Evolutionary conservation across 1,140 invertebrate genomes (phyloP).

Genomic region (Drosophila varians): DNA sequence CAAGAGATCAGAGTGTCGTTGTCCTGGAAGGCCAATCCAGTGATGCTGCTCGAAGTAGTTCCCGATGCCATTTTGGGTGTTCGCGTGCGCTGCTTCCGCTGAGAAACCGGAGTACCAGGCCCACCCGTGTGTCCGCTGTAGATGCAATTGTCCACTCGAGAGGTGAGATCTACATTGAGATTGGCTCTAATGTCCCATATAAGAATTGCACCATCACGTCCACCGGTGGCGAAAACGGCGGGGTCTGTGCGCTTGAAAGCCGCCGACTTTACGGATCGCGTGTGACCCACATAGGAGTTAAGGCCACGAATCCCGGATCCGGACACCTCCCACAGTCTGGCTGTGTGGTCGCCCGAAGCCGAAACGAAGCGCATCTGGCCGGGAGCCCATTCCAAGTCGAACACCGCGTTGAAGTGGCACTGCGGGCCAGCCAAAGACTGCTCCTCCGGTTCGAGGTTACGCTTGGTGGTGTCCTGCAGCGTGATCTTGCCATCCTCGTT

Average conservation of each 20-base stretch:
- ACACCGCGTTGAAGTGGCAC: slow-evolving; percentile 94
- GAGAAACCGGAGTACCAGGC: slow-evolving; percentile 84
- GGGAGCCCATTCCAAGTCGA: slow-evolving; percentile 94
- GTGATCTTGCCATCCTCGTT: slow-evolving; percentile 91
- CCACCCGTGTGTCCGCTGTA: slow-evolving; percentile 86
- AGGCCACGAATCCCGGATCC: slow-evolving; percentile 86
- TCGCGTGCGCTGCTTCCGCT: slow-evolving; percentile 82
- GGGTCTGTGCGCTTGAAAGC: slow-evolving; percentile 88
- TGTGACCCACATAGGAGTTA: slow-evolving; percentile 88
- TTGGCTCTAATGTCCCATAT: slow-evolving; percentile 91
- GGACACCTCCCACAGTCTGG: slow-evolving; percentile 88
- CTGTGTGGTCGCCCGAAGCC: slow-evolving; percentile 93
- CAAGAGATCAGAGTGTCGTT: slow-evolving; percentile 90
- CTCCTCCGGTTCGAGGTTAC: slow-evolving; percentile 74
- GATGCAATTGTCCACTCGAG: slow-evolving; percentile 87
- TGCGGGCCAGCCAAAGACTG: slow-evolving; percentile 84
- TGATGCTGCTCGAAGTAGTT: slow-evolving; percentile 87
- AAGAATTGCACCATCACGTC: slow-evolving; percentile 92
- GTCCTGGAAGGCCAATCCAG: slow-evolving; percentile 90
- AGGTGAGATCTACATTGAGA: slow-evolving; percentile 82
- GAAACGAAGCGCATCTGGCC: slow-evolving; percentile 90
- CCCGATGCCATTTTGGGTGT: slow-evolving; percentile 68
- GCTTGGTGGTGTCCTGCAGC: slow-evolving; percentile 79
- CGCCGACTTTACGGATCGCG: slow-evolving; percentile 91
- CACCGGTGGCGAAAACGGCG: slow-evolving; percentile 92